Conservation (phyloP, 2,888 invertebrate species). For the Caenorhabditis sp. region DNA sequence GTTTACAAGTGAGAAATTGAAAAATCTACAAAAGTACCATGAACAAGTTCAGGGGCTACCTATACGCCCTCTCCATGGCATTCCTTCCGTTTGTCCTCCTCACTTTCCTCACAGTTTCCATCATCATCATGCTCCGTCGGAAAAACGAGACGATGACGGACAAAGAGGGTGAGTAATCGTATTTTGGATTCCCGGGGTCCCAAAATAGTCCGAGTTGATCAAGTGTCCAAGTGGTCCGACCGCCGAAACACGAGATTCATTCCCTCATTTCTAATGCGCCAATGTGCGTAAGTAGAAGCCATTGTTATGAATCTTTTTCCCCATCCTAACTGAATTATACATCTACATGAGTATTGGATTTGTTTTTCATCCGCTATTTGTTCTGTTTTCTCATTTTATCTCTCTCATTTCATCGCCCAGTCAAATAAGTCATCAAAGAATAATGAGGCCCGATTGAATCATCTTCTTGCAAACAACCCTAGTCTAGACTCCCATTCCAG, state of each 20-base stretch:
- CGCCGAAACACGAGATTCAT: conserved; percentile 18
- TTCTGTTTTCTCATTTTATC: not conserved
- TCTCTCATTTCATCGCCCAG: not conserved
- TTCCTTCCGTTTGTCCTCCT: conserved; percentile 77
- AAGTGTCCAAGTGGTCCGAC: conserved; percentile 1
- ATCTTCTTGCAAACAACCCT: too few species aligned
- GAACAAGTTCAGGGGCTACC: conserved; percentile 72
- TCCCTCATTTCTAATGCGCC: conserved; percentile 24
- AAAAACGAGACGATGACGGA: conserved; percentile 38
- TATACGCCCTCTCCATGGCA: conserved; percentile 78
- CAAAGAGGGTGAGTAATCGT: conserved; percentile 47
- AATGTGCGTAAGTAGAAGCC: not conserved
- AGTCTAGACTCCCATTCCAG: not conserved
- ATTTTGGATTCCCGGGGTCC: not conserved
- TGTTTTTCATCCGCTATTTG: not conserved
- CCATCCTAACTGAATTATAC: conserved; percentile 48
- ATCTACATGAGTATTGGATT: conserved; percentile 24
- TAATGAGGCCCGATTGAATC: not conserved
- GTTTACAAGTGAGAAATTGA: conserved; percentile 74
- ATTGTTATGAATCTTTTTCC: conserved; percentile 19
- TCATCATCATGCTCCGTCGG: conserved; percentile 66
- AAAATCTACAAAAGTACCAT: not conserved
- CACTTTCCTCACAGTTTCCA: conserved; percentile 73
- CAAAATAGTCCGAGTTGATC: conserved; percentile 8
- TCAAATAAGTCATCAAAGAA: not conserved